Conservation (phyloP, 2,797 vertebrate species). For the Tachyglossus aculeatus region DNA sequence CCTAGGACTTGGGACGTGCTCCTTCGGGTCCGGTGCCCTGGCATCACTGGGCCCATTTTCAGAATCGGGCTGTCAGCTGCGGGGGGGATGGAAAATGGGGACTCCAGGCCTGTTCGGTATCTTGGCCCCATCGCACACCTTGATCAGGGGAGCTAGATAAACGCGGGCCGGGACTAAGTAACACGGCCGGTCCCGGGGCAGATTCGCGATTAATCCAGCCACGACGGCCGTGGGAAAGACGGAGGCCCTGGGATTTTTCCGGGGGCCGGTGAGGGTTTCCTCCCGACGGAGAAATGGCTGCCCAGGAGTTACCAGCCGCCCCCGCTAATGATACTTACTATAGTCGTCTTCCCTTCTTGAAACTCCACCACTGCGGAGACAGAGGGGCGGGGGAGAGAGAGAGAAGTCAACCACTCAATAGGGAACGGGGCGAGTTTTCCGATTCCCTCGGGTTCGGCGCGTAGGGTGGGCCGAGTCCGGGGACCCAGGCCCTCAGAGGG, state of each 20-base stretch:
- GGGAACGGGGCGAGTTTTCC: conserved; percentile 41
- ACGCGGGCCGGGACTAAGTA: neutral
- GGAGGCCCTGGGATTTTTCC: conserved; percentile 25
- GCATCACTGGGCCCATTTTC: too few relatives aligned
- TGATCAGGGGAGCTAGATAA: conserved; percentile 34
- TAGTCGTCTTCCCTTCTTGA: conserved; percentile 75
- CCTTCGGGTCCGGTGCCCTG: too few relatives aligned
- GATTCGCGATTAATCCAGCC: conserved; percentile 33
- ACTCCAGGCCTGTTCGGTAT: neutral
- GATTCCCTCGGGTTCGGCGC: conserved; percentile 30
- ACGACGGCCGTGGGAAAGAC: neutral
- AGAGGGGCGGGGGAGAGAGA: conserved; percentile 42
- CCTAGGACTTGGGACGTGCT: too few relatives aligned
- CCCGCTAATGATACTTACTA: conserved; percentile 67
- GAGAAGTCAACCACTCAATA: conserved; percentile 50
- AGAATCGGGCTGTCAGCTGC: too few relatives aligned
- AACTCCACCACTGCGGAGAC: conserved; percentile 69
- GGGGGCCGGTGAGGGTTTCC: neutral
- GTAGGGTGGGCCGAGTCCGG: neutral
- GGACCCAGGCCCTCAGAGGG: conserved; percentile 9
- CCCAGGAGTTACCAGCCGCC: conserved; percentile 16
- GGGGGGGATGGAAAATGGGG: too few relatives aligned
- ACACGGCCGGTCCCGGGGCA: conserved; percentile 4
- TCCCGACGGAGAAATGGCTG: conserved; percentile 7
- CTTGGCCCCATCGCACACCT: too few relatives aligned